phyloP scores from a whole-genome alignment of 2,888 invertebrate genomes.

The Cephus pulcher region DNA sequence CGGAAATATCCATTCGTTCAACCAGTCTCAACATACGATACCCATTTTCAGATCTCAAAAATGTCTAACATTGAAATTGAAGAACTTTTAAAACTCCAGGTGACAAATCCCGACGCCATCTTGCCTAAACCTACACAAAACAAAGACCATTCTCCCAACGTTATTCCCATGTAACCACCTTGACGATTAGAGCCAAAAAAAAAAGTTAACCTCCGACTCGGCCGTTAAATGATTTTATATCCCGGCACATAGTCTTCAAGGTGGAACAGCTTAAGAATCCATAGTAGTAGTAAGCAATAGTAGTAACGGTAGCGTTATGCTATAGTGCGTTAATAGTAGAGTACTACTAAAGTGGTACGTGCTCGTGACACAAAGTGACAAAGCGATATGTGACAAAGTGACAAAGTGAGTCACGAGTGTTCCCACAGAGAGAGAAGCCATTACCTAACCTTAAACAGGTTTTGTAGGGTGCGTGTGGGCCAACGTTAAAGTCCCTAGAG shows the following conservation, averaged over 20 bases:
- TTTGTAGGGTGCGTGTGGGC: conserved; percentile 1
- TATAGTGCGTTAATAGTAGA: background rate
- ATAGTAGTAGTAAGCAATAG: background rate
- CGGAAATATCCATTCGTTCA: background rate
- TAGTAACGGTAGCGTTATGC: background rate
- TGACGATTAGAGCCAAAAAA: background rate
- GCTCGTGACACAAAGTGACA: background rate
- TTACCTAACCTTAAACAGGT: conserved; percentile 4
- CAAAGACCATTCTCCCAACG: background rate
- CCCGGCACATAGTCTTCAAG: background rate
- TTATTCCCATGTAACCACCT: background rate
- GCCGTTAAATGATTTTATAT: background rate
- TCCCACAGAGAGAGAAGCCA: conserved; percentile 4
- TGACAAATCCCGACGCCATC: background rate
- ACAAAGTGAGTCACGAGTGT: conserved; percentile 10
- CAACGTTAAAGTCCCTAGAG: background rate
- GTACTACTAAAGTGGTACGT: background rate
- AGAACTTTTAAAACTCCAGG: background rate
- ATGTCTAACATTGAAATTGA: background rate
- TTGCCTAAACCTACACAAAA: background rate
- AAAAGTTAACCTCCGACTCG: background rate
- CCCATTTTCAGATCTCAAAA: background rate
- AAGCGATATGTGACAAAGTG: background rate
- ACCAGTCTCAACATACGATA: background rate
- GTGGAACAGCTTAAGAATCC: background rate